phyloP scores from a whole-genome alignment of 1,140 invertebrate species.

The Scaptomyza graminum region DNA sequence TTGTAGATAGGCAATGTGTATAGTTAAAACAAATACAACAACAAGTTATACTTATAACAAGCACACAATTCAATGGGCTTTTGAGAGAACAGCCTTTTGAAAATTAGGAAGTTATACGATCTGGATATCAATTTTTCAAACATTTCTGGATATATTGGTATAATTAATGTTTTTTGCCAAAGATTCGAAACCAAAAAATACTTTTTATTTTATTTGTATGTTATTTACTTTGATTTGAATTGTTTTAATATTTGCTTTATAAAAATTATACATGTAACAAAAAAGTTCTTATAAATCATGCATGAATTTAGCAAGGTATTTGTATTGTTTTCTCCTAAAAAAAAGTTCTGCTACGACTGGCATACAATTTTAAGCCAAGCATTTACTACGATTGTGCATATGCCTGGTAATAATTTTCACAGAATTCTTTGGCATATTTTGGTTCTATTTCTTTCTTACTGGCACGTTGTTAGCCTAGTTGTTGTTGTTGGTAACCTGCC shows the following conservation, averaged over 20 bases:
- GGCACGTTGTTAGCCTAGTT: conserved; percentile 15
- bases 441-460: conserved; percentile 16
- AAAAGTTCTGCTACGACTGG: not conserved
- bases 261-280: too few species aligned
- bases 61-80: conserved; percentile 37
- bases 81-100: conserved; percentile 23
- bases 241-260: too few species aligned
- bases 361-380: conserved; percentile 8
- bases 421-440: conserved; percentile 7
- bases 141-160: too few species aligned
- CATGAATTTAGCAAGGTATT: too few species aligned
- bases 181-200: too few species aligned
- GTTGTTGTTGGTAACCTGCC: conserved; percentile 51
- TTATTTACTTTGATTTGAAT: too few species aligned
- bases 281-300: too few species aligned
- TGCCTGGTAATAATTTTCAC: conserved; percentile 38
- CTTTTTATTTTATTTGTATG: too few species aligned
- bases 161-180: too few species aligned
- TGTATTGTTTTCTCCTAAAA: too few species aligned
- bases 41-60: conserved; percentile 50
- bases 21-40: conserved; percentile 42
- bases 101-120: not conserved
- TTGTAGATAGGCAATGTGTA: conserved; percentile 7
- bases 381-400: conserved; percentile 7
- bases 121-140: too few species aligned